phyloP scores from a whole-genome alignment of 2,888 invertebrate species.

The Lottia gigantea region DNA sequence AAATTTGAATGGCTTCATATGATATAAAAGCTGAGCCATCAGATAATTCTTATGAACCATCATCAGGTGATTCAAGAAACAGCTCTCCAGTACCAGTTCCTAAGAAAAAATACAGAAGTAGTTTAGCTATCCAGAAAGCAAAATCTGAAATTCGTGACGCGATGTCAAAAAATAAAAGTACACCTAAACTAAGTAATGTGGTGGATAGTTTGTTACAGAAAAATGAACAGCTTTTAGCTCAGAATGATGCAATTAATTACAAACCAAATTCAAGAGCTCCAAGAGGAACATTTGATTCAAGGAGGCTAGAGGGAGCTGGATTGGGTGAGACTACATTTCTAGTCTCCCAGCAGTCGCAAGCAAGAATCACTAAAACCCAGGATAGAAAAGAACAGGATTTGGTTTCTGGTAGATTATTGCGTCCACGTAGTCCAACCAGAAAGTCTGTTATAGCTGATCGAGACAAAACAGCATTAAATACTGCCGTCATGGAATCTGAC shows the following conservation, averaged over 20 bases:
- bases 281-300: conserved; percentile 22
- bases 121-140: not conserved
- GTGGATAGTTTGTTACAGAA: conserved; percentile 46
- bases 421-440: conserved; percentile 42
- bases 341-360: conserved; percentile 16
- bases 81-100: not conserved
- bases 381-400: conserved; percentile 7
- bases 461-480: conserved; percentile 36
- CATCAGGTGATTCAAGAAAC: no score
- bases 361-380: conserved; percentile 12
- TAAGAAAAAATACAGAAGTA: conserved; percentile 5
- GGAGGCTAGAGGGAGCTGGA: conserved; percentile 13
- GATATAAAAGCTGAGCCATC: no score
- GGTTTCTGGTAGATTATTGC: conserved; percentile 29
- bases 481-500: conserved; percentile 43
- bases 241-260: conserved; percentile 40
- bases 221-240: conserved; percentile 43
- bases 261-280: conserved; percentile 36
- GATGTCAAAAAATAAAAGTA: not conserved
- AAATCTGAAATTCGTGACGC: not conserved
- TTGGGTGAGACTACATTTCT: conserved; percentile 17
- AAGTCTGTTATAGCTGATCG: conserved; percentile 38
- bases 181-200: conserved; percentile 26
- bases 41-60: no score
- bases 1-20: no score